These are phyloP conservation scores for Mustela lutreola DNA, from an alignment of 2,113 vertebrate species.

Conservation along the genomic window DNA sequence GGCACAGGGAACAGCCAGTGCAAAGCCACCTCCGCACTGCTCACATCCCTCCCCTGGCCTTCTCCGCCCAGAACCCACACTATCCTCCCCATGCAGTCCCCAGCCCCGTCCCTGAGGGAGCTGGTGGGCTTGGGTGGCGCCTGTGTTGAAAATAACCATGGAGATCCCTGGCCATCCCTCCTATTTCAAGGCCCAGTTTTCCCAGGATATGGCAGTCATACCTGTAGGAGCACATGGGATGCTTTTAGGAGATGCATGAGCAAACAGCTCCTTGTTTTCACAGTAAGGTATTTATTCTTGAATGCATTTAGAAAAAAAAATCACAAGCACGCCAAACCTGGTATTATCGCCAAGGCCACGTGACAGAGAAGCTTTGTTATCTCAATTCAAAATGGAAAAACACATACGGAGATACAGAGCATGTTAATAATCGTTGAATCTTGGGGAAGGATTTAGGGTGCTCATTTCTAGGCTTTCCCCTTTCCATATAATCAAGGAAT, in stretches of 20 bases:
- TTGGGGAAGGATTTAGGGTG: background rate
- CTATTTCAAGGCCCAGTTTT: background rate
- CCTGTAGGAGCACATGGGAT: too few relatives aligned
- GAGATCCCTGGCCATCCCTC: background rate
- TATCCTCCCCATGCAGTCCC: background rate
- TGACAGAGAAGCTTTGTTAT: slow-evolving; percentile 52
- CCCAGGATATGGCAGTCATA: rapidly evolving
- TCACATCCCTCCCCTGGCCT: background rate
- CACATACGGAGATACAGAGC: background rate
- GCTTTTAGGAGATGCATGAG: background rate
- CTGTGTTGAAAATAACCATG: background rate
- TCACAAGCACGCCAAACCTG: background rate
- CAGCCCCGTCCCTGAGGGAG: background rate
- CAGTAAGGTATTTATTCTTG: slow-evolving; percentile 2
- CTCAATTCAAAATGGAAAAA: slow-evolving; percentile 33
- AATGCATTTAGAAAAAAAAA: background rate
- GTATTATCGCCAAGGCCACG: slow-evolving; percentile 28
- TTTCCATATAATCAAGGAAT: background rate
- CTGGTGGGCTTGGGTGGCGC: too few relatives aligned
- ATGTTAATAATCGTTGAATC: background rate
- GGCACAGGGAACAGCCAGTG: background rate
- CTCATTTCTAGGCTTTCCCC: background rate
- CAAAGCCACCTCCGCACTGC: background rate
- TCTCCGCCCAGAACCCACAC: background rate
- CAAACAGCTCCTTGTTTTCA: background rate